phyloP scores from a whole-genome alignment of 1,140 invertebrate genomes.

The Drosophila carrolli region DNA sequence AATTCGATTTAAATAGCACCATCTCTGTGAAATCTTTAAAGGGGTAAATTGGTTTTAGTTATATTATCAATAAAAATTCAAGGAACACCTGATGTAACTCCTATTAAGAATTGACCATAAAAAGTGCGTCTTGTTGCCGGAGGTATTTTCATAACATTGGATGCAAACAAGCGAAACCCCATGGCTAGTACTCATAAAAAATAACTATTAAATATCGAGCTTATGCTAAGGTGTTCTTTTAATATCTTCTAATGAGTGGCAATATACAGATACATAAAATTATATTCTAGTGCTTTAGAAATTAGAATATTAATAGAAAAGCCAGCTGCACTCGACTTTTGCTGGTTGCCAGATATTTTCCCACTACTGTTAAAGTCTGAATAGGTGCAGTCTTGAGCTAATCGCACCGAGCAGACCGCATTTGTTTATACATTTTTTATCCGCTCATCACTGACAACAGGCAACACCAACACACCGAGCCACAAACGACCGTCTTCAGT shows the following conservation, averaged over 20 bases:
- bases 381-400: conserved; percentile 22
- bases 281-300: conserved; percentile 17
- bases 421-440: conserved; percentile 35
- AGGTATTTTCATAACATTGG: not conserved
- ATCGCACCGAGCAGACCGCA: conserved; percentile 9
- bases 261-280: conserved; percentile 5
- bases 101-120: not conserved
- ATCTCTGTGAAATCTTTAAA: not conserved
- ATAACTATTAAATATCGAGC: not conserved
- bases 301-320: conserved; percentile 15
- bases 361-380: conserved; percentile 1
- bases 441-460: conserved; percentile 44
- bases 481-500: conserved; percentile 63
- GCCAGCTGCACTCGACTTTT: conserved; percentile 16
- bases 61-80: not conserved
- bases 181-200: not conserved
- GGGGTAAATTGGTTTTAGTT: not conserved
- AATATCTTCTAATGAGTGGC: conserved; percentile 1
- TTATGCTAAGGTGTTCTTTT: conserved; percentile 4
- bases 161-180: not conserved
- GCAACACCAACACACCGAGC: conserved; percentile 37
- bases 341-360: not conserved
- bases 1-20: not conserved
- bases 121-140: not conserved
- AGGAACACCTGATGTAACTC: not conserved